phyloP scores from a whole-genome alignment of 2,113 vertebrate genomes.

The Elephantulus edwardii region DNA sequence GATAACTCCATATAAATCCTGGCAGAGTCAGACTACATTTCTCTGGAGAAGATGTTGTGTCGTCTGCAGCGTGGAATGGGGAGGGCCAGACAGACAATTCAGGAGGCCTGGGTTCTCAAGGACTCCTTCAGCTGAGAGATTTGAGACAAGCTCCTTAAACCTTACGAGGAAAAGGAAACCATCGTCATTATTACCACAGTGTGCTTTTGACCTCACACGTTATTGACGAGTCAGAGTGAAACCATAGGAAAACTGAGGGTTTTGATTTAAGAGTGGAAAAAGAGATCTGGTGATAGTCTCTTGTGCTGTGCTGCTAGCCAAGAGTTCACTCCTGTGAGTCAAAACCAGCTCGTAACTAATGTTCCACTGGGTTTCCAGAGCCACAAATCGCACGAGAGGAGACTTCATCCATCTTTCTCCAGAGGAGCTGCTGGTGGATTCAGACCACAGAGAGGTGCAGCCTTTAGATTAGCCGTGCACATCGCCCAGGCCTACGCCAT shows the following conservation, averaged over 20 bases:
- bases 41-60: neutral
- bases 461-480: no score
- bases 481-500: no score
- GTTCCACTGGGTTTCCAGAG: no score
- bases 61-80: neutral
- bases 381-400: no score
- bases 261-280: neutral
- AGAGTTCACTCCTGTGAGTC: no score
- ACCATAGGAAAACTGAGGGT: neutral
- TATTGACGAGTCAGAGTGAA: neutral
- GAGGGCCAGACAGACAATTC: neutral
- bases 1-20: neutral
- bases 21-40: neutral
- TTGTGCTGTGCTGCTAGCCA: no score
- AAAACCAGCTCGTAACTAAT: no score
- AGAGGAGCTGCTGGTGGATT: no score
- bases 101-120: neutral
- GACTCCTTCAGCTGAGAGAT: neutral
- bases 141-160: neutral
- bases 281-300: no score
- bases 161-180: neutral
- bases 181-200: neutral
- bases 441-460: no score
- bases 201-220: neutral
- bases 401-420: no score